Percentiles rank a stretch among this genome's conserved stretches.
Evolutionary conservation across 2,888 invertebrate species (phyloP).

Genomic region (Vandiemenella viatica): DNA sequence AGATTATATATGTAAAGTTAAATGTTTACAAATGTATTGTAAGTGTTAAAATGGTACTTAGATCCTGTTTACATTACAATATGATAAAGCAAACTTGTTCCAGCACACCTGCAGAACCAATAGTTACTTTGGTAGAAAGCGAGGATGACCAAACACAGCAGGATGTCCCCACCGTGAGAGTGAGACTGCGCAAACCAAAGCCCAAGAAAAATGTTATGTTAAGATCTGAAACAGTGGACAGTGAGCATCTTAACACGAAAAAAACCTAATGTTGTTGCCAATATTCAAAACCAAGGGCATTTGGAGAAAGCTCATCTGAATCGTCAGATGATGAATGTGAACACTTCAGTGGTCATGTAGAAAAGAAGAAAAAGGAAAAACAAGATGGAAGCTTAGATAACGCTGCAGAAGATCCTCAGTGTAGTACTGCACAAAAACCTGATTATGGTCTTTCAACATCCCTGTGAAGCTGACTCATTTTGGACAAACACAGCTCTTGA

Average conservation of each 20-base stretch:
- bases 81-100: constrained; percentile 12
- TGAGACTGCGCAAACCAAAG: too few species aligned
- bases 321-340: constrained; percentile 66
- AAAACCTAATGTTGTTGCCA: constrained; percentile 95
- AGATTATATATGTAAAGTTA: too few species aligned
- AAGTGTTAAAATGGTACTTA: too few species aligned
- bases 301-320: constrained; percentile 79
- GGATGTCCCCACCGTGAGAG: too few species aligned
- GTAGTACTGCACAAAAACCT: neutral
- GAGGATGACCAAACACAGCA: constrained; percentile 9
- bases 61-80: too few species aligned
- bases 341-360: constrained; percentile 71
- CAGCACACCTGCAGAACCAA: constrained; percentile 7
- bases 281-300: constrained; percentile 75
- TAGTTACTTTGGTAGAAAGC: constrained; percentile 12
- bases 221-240: too few species aligned
- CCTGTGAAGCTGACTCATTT: too few species aligned
- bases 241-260: too few species aligned
- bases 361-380: constrained; percentile 33
- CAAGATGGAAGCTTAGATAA: neutral
- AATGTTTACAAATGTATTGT: too few species aligned
- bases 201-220: too few species aligned
- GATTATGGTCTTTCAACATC: too few species aligned
- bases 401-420: neutral
- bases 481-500: too few species aligned